Base-by-base conservation (phyloP, 1,140 invertebrate genomes). In the Diploscapter pachys region DNA sequence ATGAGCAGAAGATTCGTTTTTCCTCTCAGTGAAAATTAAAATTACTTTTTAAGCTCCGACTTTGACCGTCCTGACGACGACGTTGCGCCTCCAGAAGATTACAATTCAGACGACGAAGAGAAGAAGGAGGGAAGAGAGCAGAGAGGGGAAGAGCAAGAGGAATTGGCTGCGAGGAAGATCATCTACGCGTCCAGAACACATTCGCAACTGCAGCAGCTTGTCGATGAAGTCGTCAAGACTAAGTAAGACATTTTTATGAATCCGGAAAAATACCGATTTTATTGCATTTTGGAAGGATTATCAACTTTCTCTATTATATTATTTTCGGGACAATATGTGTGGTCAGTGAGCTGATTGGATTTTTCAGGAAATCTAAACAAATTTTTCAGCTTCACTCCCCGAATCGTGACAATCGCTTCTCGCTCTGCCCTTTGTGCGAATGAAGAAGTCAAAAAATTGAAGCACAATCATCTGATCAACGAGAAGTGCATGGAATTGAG, bases 201-300 rank as follows among this genome's bases (percentile, higher is more conserved):
- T 88, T 97, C 95, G 5, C 96, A 99, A 85, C 86, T 99, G 50
- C 90, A 92, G 3, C 96, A 99, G 86, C 95, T 98, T 89, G 90
- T 97, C 51, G 89, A 90, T 68, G 96, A 98, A 89, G 89, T 99
- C 0, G 91, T 92, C 78, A 91, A 91, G 82, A 96, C 93, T 79
- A 61, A 63, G 71, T 72, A 71, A 50, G 2, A 48, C 9, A 9
- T 54, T 65, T 31, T 65, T 31, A 31, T 31, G 31, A 31, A 31
- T 31, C 31, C 31, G 31, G 31, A 31, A 31, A 31, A 31, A 31
- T 31, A 31, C 31, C 31, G 31, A 31, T 31, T 31, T 31, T 31
- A 31, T 31, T 31, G 31, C 31, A 31, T 31, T 31, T 31, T 31
- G 31, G 31, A 31, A 31, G 31, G 31, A 31, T 31, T 31, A 31